Conservation (phyloP, 1,140 invertebrate species). For the Reticulitermes speratus region DNA sequence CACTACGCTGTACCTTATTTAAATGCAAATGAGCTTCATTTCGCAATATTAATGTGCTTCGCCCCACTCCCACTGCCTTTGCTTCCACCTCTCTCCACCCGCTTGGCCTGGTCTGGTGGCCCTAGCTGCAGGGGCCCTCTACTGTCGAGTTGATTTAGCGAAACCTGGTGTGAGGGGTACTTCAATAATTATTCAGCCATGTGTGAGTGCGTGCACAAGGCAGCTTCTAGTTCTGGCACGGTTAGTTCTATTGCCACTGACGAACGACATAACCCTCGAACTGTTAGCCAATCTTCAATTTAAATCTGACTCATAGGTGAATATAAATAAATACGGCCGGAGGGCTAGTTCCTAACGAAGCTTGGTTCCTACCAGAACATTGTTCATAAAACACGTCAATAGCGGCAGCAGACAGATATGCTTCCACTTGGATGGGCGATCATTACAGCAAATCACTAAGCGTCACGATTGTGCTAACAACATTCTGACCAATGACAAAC, state of each 20-base stretch:
- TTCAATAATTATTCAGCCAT: conserved; percentile 31
- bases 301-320: conserved; percentile 8
- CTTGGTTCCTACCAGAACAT: no score
- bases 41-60: conserved; percentile 77
- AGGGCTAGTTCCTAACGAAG: background rate
- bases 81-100: background rate
- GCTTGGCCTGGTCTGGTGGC: background rate
- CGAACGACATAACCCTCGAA: background rate
- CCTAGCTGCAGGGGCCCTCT: background rate
- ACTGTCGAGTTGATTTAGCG: conserved; percentile 27
- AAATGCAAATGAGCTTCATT: conserved; percentile 86
- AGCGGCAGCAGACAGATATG: no score
- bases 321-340: background rate
- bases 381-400: no score
- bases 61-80: conserved; percentile 39
- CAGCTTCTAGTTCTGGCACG: background rate
- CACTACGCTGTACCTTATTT: conserved; percentile 63
- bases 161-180: conserved; percentile 18
- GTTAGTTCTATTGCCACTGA: background rate
- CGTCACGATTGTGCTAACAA: no score
- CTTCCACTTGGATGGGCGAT: no score
- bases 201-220: conserved; percentile 20
- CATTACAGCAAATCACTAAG: no score
- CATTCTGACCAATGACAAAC: no score
- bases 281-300: conserved; percentile 6